A percentile compares a stretch with the other conserved stretches of the same genome.
These are phyloP conservation scores for Synergus umbraculus DNA, from an alignment of 2,888 invertebrate species.

Conservation along the genomic window DNA sequence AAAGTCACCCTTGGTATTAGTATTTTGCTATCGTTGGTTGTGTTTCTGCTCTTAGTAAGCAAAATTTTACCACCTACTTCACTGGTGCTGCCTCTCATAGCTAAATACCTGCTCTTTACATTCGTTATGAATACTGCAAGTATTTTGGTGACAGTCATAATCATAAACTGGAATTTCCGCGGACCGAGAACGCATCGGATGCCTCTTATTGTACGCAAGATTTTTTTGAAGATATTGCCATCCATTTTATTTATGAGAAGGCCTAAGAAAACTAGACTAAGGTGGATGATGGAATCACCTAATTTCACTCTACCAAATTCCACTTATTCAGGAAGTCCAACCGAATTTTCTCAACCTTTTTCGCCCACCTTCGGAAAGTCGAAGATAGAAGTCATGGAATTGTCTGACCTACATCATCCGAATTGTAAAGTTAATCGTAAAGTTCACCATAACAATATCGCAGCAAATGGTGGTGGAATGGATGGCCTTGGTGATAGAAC, in stretches of 20 bases:
- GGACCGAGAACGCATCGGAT: constrained; percentile 98
- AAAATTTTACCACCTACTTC: constrained; percentile 99
- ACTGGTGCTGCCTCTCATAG: constrained; percentile 97
- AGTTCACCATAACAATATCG: constrained; percentile 81
- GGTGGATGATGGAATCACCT: constrained; percentile 99
- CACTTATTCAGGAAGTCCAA: constrained; percentile 88
- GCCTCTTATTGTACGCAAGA: constrained; percentile 89
- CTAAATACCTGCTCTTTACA: constrained; percentile 99
- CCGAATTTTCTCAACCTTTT: constrained; percentile 89
- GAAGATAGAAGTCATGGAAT: constrained; percentile 95
- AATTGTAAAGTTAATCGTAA: constrained; percentile 96
- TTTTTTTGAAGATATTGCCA: constrained; percentile 97
- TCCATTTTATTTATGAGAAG: constrained; percentile 96
- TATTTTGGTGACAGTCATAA: constrained; percentile 98
- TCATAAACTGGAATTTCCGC: constrained; percentile 99
- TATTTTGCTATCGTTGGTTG: constrained; percentile 99
- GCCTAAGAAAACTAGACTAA: constrained; percentile 93
- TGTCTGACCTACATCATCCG: constrained; percentile 96
- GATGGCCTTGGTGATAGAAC: constrained; percentile 81
- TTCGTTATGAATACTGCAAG: constrained; percentile 99
- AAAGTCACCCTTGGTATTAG: constrained; percentile 98
- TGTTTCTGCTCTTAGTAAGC: constrained; percentile 98
- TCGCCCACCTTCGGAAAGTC: constrained; percentile 67
- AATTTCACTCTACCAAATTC: constrained; percentile 93
- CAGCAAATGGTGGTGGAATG: constrained; percentile 78